Evolutionary conservation across 2,113 vertebrate genomes (phyloP), one percentile per base, ranked within the genome.

Genomic region (Thoracochromis brauschi): DNA sequence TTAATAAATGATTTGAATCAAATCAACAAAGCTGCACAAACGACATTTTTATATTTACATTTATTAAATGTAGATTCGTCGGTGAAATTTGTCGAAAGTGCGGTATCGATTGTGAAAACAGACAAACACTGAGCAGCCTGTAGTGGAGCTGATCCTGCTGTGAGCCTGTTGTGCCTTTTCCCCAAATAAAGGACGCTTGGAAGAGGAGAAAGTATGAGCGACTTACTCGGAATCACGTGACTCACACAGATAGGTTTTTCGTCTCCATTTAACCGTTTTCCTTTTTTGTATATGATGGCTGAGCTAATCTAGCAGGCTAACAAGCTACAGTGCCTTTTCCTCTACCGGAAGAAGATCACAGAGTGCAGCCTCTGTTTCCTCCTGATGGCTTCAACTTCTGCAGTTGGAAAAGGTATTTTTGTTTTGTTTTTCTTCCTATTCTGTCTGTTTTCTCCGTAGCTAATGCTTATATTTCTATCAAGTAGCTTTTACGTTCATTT

Each of bases 11-110:
- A 5, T 4, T 24, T 7, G 12, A 21, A 8, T 45, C 19, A 51
- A 33, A 33, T 13, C 4, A 33, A 35, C 2, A 63, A n/a, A 12
- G 45, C 45, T 10, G 1, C 16, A 19, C 4, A 19, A 14, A 7
- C 8, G 0, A 47, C 0, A 24, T 26, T 40, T 40, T 45, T 31
- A 31, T 19, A 49, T 78, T 51, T 3, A 8, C 1, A 26, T 51
- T 47, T 40, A 17, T 75, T 26, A 17, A 38, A 45, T 45, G 16
- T 38, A 33, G 2, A 21, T 53, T 47, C 21, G 3, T 1, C 4
- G 2, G 12, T 5, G 12, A 45, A 58, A 60, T 87, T 1, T 80
- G 4, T 81, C 26, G 95, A 97, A 97, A 96, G 93, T 96, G 95
- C 93, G 35, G 53, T 1, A 2, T 2, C 8, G 14, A 63, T 55